These are phyloP conservation scores for Hippocampus kuda DNA, from an alignment of 2,797 vertebrate species.

Conservation along the genomic window DNA sequence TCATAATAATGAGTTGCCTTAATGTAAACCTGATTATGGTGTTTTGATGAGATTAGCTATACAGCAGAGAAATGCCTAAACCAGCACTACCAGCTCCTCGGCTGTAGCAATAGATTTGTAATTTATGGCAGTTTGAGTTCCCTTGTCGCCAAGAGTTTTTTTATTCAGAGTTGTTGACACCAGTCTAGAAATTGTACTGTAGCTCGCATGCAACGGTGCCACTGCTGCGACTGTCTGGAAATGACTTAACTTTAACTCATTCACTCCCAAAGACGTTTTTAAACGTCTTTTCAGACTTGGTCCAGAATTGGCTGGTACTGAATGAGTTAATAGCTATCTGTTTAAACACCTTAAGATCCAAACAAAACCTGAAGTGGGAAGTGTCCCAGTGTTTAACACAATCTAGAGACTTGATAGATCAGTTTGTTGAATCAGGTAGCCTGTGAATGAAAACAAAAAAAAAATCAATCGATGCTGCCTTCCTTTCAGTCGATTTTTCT, in stretches of 20 bases:
- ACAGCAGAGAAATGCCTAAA: constrained; percentile 6
- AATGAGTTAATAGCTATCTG: too few relatives aligned
- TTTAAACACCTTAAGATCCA: not conserved
- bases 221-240: not conserved
- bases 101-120: constrained; percentile 27
- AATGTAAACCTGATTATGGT: not conserved
- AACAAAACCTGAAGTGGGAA: not conserved
- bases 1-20: not conserved
- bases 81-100: constrained; percentile 30
- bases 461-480: not conserved
- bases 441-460: not conserved
- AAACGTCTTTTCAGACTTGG: too few relatives aligned
- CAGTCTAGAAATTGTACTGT: constrained; percentile 5
- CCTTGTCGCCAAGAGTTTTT: constrained; percentile 19
- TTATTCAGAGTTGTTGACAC: constrained; percentile 26
- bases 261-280: too few relatives aligned
- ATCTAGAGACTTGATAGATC: not conserved
- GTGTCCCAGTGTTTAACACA: not conserved
- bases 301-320: too few relatives aligned
- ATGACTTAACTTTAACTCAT: not conserved
- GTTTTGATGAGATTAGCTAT: not conserved
- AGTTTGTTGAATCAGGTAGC: not conserved
- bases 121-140: constrained; percentile 20
- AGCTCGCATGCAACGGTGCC: not conserved
- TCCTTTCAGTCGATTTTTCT: not conserved